These are phyloP conservation scores for Galagoides demidoff DNA, from an alignment of 2,797 vertebrate genomes.

Conservation along the genomic window DNA sequence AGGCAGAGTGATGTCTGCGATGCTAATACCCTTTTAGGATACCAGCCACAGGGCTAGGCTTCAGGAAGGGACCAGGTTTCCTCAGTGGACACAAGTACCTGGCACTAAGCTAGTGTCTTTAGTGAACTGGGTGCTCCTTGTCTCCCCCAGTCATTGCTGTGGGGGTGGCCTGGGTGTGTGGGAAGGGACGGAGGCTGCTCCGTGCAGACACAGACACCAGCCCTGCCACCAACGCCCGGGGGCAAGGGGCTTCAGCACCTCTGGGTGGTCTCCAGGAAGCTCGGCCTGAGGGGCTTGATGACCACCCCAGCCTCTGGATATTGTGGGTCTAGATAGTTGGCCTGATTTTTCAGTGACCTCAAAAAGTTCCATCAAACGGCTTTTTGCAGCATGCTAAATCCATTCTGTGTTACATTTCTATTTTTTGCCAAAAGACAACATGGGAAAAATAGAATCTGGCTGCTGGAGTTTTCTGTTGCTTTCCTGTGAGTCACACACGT, in stretches of 20 bases:
- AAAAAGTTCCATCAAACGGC: too few species aligned
- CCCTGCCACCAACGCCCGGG: too few species aligned
- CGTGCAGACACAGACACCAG: fast-evolving
- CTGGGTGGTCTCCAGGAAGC: background rate
- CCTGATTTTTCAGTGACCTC: background rate
- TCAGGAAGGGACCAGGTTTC: background rate
- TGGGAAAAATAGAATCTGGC: background rate
- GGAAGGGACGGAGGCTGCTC: background rate
- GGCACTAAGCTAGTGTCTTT: background rate
- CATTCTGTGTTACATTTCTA: background rate
- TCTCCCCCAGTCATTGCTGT: background rate
- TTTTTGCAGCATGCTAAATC: too few species aligned
- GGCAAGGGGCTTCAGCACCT: background rate
- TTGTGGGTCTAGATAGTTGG: fast-evolving
- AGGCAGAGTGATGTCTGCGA: background rate
- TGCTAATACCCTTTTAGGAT: too few species aligned
- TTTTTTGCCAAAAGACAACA: background rate
- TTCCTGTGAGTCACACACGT: background rate
- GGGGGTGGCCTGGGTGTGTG: too few species aligned
- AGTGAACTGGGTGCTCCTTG: background rate
- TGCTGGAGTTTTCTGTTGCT: background rate
- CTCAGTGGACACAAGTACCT: background rate
- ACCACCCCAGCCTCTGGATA: background rate
- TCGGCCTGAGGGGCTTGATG: too few species aligned
- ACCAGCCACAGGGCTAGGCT: fast-evolving